Percentiles rank a stretch among this genome's conserved stretches.
phyloP scores from a whole-genome alignment of 2,797 vertebrate species.

The Sebastes itinus region DNA sequence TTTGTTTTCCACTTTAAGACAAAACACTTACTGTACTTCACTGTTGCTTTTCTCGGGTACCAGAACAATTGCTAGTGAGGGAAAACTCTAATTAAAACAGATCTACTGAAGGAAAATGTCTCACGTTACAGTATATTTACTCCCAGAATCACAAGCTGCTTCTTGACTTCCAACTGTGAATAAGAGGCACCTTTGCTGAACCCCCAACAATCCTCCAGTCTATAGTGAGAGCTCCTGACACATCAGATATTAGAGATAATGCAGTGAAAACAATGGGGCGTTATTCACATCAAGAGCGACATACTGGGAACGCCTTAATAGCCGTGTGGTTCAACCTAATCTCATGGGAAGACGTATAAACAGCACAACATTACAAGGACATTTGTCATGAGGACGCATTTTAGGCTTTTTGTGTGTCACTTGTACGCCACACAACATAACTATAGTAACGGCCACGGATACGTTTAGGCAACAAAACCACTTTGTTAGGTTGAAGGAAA shows the following conservation, averaged over 20 bases:
- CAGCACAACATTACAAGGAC: too few species aligned
- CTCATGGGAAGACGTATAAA: too few species aligned
- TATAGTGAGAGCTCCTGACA: background rate
- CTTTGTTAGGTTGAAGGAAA: too few species aligned
- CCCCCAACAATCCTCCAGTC: background rate
- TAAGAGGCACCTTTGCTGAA: background rate
- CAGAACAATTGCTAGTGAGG: background rate
- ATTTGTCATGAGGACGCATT: too few species aligned
- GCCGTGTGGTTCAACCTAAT: too few species aligned
- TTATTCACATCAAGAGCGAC: background rate
- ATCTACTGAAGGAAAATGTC: background rate
- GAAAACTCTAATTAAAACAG: background rate
- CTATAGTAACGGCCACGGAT: too few species aligned
- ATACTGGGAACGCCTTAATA: background rate
- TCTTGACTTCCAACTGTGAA: background rate
- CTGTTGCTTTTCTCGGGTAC: background rate
- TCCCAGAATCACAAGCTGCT: background rate
- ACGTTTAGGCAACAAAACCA: too few species aligned
- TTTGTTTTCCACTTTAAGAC: constrained; percentile 15
- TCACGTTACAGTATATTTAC: background rate
- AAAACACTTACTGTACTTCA: constrained; percentile 1
- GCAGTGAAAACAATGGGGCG: background rate
- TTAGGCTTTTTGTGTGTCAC: too few species aligned
- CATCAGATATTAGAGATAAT: constrained; percentile 1
- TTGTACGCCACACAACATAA: too few species aligned